Evolutionary conservation across 2,888 invertebrate genomes (phyloP).

Genomic region (Trypoxylon attenuatum): DNA sequence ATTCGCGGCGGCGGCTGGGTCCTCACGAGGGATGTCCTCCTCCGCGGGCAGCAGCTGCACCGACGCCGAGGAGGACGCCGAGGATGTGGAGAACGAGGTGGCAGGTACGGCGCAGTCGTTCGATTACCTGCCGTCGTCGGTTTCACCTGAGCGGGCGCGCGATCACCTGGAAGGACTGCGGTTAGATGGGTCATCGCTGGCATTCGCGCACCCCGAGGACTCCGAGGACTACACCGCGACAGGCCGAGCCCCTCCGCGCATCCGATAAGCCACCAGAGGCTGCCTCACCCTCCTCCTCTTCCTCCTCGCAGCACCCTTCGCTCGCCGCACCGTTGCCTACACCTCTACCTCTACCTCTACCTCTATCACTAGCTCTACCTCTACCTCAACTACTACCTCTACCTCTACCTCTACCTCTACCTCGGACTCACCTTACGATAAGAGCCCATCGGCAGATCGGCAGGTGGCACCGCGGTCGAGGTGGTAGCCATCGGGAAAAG

Average conservation of each 20-base stretch:
- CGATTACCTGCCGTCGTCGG: slow-evolving; percentile 42
- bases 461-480: too few species aligned
- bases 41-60: slow-evolving; percentile 60
- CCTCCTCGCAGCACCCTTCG: neutral
- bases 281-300: neutral
- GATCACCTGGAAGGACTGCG: slow-evolving; percentile 72
- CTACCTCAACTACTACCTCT: too few species aligned
- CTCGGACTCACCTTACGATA: too few species aligned
- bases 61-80: slow-evolving; percentile 71
- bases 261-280: neutral
- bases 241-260: neutral
- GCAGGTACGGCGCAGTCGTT: slow-evolving; percentile 49
- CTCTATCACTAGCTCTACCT: too few species aligned
- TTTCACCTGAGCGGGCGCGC: slow-evolving; percentile 45
- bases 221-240: slow-evolving; percentile 38
- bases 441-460: too few species aligned
- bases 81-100: slow-evolving; percentile 72
- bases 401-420: too few species aligned
- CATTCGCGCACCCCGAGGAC: slow-evolving; percentile 42
- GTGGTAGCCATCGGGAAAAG: too few species aligned
- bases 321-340: too few species aligned
- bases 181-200: slow-evolving; percentile 63
- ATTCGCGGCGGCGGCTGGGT: slow-evolving; percentile 5
- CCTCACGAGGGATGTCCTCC: slow-evolving; percentile 64
- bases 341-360: too few species aligned